Evolutionary conservation across 2,113 vertebrate species (phyloP), one percentile per base, ranked within the genome.

Genomic region (Poeciliopsis retropinna): DNA sequence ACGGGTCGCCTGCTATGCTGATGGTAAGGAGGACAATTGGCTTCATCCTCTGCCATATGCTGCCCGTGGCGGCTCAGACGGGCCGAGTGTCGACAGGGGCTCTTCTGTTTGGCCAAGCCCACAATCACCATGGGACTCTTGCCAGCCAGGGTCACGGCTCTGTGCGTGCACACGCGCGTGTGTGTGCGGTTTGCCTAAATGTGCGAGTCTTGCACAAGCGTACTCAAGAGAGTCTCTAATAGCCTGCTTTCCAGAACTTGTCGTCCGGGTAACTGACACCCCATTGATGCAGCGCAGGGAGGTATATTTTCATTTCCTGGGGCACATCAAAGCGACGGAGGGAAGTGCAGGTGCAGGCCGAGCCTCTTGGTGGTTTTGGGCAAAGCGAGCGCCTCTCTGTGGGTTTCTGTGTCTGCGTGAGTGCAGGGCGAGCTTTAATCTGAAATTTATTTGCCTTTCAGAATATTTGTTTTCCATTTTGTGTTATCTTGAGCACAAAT

Each of bases 11-110:
- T 92, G 90, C 91, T 92, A 91, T 89, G 92, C 89, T 87, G 74
- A 81, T 90, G 92, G 92, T 93, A 91, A 88, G 93, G 92, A 94
- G 91, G 94, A 91, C 91, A 96, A 92, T 95, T 95, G 93, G 93
- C 92, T 95, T 93, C 93, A 94, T 93, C 93, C 87, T 89, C 84
- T 91, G 87, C 94, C 95, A 94, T 93, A 95, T 95, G 95, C 92
- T 95, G 86, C 93, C 89, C 89, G 77, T 88, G 90, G 79, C 89
- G 93, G 93, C 93, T 95, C 90, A 86, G 92, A 84, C 94, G 90
- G 92, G 93, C 82, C 89, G 84, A 65, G 89, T 90, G 92, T 91
- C 91, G 83, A 86, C 91, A 87, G 88, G 91, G 91, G 90, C 87
- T 92, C 90, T 88, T 92, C 85, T 92, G 90, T 88, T 88, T 91